Percentiles rank a stretch among this genome's conserved stretches.
Evolutionary conservation across 2,888 invertebrate genomes (phyloP).

Genomic region (Ametastegia equiseti): DNA sequence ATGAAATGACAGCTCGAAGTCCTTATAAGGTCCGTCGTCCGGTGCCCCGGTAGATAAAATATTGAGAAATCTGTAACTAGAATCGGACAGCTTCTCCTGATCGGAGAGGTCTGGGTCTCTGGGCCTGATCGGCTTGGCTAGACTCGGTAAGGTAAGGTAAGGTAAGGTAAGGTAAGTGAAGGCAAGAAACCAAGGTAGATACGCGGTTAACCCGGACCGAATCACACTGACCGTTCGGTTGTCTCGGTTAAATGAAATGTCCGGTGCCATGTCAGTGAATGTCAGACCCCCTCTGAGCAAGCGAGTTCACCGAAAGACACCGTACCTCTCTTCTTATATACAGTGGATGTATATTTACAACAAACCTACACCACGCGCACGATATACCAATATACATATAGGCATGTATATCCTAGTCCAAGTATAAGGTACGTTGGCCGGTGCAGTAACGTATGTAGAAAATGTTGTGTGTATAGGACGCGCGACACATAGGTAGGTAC

Average conservation of each 20-base stretch:
- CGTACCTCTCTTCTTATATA: constrained; percentile 40
- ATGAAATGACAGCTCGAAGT: constrained; percentile 26
- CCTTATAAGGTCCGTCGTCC: constrained; percentile 40
- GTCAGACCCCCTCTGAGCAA: constrained; percentile 61
- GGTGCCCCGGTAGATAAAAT: constrained; percentile 52
- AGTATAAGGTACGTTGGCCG: constrained; percentile 6
- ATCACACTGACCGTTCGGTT: constrained; percentile 44
- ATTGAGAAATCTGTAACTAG: constrained; percentile 64
- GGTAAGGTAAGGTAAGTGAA: neutral
- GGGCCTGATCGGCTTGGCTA: too few relatives aligned
- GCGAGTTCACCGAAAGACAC: constrained; percentile 54
- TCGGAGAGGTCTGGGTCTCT: neutral
- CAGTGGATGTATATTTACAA: constrained; percentile 7
- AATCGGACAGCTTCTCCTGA: constrained; percentile 44
- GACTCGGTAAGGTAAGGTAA: too few relatives aligned
- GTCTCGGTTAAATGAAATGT: constrained; percentile 65
- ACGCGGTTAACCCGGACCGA: constrained; percentile 36
- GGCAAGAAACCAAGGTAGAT: neutral
- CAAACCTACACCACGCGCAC: constrained; percentile 4
- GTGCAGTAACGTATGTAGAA: constrained; percentile 14
- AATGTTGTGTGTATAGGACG: constrained; percentile 29
- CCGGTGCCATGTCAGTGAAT: constrained; percentile 60
- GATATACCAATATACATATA: neutral
- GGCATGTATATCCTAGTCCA: neutral
- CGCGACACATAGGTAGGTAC: neutral